These are phyloP conservation scores for Saguinus imperator DNA, from an alignment of 2,113 vertebrate species.

Conservation along the genomic window DNA sequence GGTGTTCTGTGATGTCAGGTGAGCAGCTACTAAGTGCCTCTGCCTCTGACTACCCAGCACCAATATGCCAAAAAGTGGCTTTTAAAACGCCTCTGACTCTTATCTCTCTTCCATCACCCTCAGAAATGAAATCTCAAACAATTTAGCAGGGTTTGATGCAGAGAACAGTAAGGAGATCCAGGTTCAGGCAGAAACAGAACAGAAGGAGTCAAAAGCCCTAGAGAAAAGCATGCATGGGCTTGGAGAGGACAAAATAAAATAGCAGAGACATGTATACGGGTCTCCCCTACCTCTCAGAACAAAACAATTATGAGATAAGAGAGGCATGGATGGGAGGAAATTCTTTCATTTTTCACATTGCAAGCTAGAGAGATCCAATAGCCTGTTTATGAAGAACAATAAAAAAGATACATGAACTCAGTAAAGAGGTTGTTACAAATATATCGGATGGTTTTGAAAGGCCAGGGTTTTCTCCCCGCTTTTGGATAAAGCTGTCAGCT, in stretches of 20 bases:
- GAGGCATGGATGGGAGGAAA: slow-evolving; percentile 84
- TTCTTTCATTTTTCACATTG: slow-evolving; percentile 87
- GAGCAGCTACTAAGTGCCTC: not conserved
- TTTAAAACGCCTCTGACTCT: slow-evolving; percentile 39
- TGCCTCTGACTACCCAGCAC: not conserved
- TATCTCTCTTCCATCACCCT: not conserved
- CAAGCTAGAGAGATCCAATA: slow-evolving; percentile 84
- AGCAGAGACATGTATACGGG: slow-evolving; percentile 85
- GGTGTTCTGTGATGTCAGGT: not conserved
- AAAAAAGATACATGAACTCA: slow-evolving; percentile 87
- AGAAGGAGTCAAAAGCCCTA: slow-evolving; percentile 80
- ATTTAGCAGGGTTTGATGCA: slow-evolving; percentile 46
- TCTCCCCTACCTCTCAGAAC: slow-evolving; percentile 84
- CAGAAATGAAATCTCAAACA: slow-evolving; percentile 67
- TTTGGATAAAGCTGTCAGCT: slow-evolving; percentile 78
- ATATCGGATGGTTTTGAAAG: slow-evolving; percentile 80
- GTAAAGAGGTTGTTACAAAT: slow-evolving; percentile 86
- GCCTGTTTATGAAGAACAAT: slow-evolving; percentile 88
- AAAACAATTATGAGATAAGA: slow-evolving; percentile 90
- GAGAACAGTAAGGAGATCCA: slow-evolving; percentile 76
- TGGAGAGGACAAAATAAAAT: slow-evolving; percentile 86
- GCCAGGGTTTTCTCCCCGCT: slow-evolving; percentile 68
- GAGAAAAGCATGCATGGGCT: slow-evolving; percentile 84
- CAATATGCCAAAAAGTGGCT: slow-evolving; percentile 7
- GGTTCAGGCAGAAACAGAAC: slow-evolving; percentile 78